Percentiles rank a stretch among this genome's conserved stretches.
Conservation (phyloP, 2,888 invertebrate species). For the Formica aserva region DNA sequence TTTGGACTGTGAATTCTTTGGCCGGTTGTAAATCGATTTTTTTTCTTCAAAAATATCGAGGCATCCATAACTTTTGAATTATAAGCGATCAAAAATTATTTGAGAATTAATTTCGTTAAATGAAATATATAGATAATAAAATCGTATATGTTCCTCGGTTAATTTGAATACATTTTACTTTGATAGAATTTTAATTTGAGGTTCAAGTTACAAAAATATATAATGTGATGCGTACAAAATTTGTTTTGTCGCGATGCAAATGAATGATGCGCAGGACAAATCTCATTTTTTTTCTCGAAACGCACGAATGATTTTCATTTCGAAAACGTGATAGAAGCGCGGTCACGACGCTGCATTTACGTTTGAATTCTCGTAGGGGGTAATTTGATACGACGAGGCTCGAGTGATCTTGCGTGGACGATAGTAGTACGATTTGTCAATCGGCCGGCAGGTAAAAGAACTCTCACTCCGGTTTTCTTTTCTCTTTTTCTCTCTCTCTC, state of each 20-base stretch:
- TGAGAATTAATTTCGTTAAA: not conserved
- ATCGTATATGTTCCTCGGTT: not conserved
- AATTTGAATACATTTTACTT: not conserved
- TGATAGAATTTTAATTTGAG: not conserved
- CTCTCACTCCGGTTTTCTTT: slow-evolving; percentile 31
- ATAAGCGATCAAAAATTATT: not conserved
- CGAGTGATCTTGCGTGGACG: slow-evolving; percentile 52
- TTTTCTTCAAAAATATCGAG: no score
- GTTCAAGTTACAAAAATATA: not conserved
- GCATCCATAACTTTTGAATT: no score
- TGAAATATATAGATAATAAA: not conserved
- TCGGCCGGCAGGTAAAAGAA: slow-evolving; percentile 60
- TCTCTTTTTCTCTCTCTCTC: slow-evolving; percentile 4
- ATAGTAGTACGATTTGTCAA: slow-evolving; percentile 48
- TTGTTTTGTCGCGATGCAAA: slow-evolving; percentile 63
- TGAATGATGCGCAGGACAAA: slow-evolving; percentile 28
- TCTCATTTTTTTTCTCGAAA: slow-evolving; percentile 5
- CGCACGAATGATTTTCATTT: not conserved
- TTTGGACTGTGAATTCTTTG: no score
- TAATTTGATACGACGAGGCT: slow-evolving; percentile 54
- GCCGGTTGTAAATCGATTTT: no score
- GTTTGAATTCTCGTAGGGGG: slow-evolving; percentile 39
- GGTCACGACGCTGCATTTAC: slow-evolving; percentile 27
- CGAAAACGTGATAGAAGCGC: slow-evolving; percentile 48
- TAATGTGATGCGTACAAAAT: slow-evolving; percentile 26